Evolutionary conservation across 2,113 vertebrate genomes (phyloP).

Genomic region (Callocephalon fimbriatum): DNA sequence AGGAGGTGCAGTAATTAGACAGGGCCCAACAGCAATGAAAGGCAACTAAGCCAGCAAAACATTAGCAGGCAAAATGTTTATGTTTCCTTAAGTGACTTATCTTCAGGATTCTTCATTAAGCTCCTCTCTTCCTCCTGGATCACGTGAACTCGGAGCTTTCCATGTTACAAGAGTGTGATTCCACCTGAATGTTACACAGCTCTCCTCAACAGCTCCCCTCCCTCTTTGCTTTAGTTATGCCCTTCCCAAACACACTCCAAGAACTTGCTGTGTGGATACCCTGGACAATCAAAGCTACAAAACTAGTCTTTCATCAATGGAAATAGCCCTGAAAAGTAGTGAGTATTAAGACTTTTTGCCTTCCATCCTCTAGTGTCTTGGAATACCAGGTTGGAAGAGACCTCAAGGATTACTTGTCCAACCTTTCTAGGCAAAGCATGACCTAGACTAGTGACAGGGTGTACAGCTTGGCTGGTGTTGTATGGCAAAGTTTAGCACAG

Average conservation of each 20-base stretch:
- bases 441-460: not conserved
- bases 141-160: not conserved
- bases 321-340: not conserved
- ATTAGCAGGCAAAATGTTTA: conserved; percentile 31
- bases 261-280: not conserved
- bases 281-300: not conserved
- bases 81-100: conserved; percentile 39
- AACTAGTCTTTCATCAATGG: not conserved
- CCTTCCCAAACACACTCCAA: not conserved
- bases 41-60: conserved; percentile 20
- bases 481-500: not conserved
- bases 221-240: not conserved
- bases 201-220: not conserved
- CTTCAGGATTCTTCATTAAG: conserved; percentile 20
- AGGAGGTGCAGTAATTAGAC: conserved; percentile 31
- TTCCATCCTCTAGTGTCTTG: not conserved
- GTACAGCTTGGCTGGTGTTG: not conserved
- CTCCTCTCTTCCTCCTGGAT: not conserved
- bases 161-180: not conserved
- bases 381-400: not conserved
- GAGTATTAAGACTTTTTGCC: not conserved
- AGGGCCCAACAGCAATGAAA: conserved; percentile 28
- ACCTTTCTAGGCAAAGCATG: not conserved
- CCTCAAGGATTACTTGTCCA: not conserved
- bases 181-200: not conserved